Conservation (phyloP, 2,888 invertebrate genomes). For the Athrips mouffetella region DNA sequence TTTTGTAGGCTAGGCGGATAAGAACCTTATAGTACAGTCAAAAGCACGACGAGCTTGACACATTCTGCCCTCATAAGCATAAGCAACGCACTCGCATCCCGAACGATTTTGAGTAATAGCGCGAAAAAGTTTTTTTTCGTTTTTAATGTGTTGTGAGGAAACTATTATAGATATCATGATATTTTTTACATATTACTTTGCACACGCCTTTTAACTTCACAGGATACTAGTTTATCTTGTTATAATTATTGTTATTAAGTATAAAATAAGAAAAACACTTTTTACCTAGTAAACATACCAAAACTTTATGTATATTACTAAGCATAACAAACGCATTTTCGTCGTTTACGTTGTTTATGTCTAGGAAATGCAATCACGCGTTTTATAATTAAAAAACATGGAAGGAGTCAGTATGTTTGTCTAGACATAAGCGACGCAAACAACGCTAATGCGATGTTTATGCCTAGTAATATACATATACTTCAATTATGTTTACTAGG, state of each 20-base stretch:
- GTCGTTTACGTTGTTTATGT: not conserved
- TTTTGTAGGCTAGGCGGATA: no score
- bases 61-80: no score
- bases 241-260: not conserved
- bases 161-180: not conserved
- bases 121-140: not conserved
- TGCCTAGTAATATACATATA: not conserved
- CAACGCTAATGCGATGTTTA: not conserved
- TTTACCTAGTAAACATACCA: not conserved
- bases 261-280: not conserved
- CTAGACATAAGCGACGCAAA: slow-evolving; percentile 1
- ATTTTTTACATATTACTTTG: not conserved
- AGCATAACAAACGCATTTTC: not conserved
- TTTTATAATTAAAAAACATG: slow-evolving; percentile 2
- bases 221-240: not conserved
- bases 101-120: not conserved
- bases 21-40: no score
- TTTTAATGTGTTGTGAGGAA: not conserved
- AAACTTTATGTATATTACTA: not conserved
- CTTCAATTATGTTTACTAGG: not conserved
- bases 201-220: not conserved
- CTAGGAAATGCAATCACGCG: not conserved
- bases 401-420: not conserved
- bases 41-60: no score
- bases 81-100: no score